Base-by-base conservation (phyloP, 2,888 invertebrate genomes). In the Stenodema calcarata region DNA sequence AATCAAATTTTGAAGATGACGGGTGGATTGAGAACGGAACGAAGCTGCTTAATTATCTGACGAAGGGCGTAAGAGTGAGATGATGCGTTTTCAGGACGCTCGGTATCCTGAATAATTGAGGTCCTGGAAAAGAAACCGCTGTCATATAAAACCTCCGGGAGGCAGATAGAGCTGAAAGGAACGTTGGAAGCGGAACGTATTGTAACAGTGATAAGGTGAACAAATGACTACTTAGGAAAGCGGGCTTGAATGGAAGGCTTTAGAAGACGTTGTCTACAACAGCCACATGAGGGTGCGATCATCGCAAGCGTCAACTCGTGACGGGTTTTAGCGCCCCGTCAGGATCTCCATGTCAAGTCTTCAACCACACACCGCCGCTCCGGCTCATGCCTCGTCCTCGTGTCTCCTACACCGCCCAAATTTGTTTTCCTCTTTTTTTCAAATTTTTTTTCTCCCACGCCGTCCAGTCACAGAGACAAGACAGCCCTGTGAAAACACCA, bases 21-120 rank as follows among this genome's bases (percentile, higher is more conserved):
- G 35, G 7, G 27, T 23, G 62, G 23, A 11, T 23, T 62, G 62
- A 23, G 12, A 27, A 23, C 62, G 23, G 18, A 23, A 9, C 23
- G 23, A 23, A 62, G 12, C 23, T 11, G 62, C 23, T 62, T 62
- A 7, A 62, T 62, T 62, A 23, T 23, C 7, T 23, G 16, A n/a
- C 16, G 73, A 28, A n/a, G 35, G 7, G 73, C 16, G 73, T n/a
- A n/a, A n/a, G n/a, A n/a, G 35, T n/a, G 28, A n/a, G 73, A 73
- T 47, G 16, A 47, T 44, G 27, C 27, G 78, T 78, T 78, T 16
- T 41, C 47, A 9, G 47, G 44, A 11, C 18, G 42, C 47, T 78
- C 47, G 27, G 78, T 7, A 35, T 47, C 28, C 42, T 80, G 80
- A 80, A 80, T 80, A 80, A 80, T 80, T 80, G 80, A 80, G 62